Base-by-base conservation (phyloP, 1,140 invertebrate genomes). In the Atopsyche davidsoni region DNA sequence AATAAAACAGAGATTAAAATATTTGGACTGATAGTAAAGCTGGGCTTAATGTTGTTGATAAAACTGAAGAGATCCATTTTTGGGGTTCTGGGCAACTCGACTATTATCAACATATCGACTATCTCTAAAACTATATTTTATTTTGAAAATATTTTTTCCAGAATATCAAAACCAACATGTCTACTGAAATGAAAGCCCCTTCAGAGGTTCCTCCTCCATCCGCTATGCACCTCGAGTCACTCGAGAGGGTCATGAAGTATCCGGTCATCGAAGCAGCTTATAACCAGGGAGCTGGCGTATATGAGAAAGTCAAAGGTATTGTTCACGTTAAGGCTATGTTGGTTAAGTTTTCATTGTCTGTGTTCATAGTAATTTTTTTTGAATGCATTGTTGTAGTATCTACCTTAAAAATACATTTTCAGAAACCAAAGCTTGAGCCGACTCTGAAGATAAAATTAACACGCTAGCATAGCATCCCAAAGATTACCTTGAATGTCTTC, bases 181-280 rank as follows among this genome's bases (percentile, higher is more conserved):
- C n/a, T n/a, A n/a, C n/a, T n/a, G n/a, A n/a, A n/a, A n/a, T n/a
- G n/a, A n/a, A n/a, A n/a, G n/a, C n/a, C n/a, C n/a, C n/a, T n/a
- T n/a, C n/a, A n/a, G n/a, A n/a, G n/a, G n/a, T n/a, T n/a, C n/a
- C 34, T 9, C 16, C 35, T 9, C 22, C 43, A 14, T 53, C 63
- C 34, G 31, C 77, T 46, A 75, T 76, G 3, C 72, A 78, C 44
- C 53, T 81, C 46, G 70, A 79, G 55, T 75, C 74, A 0, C 62
- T 81, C 11, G 68, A 80, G 53, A 67, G 76, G 7, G 69, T 81
- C 17, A 64, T 74, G 36, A 73, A 73, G 51, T 59, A 81, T 19
- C 79, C 79, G 0, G 62, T 80, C 9, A 58, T 81, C 10, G 76
- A 76, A 51, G 66, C 72, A 18, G 78, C 77, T 9, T 64, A 73